Conservation (phyloP, 53 echinoderm and acorn worm genomes). For the Echinometra lucunter region DNA sequence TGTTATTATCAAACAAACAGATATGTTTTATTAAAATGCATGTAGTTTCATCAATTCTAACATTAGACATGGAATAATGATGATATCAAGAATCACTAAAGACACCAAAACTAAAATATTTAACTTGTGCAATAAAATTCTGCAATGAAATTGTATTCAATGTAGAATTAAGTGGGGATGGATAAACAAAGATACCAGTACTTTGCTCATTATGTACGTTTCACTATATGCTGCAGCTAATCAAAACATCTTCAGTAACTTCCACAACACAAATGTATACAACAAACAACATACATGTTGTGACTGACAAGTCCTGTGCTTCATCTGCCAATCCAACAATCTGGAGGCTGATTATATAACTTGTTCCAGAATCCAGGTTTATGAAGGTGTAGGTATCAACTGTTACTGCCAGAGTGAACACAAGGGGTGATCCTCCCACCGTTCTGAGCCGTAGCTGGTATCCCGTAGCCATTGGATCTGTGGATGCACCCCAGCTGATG, state of each 20-base stretch:
- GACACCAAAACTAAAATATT: too few relatives aligned
- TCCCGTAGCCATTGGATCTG: slow-evolving; percentile 26
- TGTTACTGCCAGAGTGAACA: neutral
- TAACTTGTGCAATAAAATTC: too few relatives aligned
- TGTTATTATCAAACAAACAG: too few relatives aligned
- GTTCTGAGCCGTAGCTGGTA: slow-evolving; percentile 58
- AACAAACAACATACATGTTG: slow-evolving; percentile 45
- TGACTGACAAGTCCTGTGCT: slow-evolving; percentile 37
- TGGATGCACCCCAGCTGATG: slow-evolving; percentile 74
- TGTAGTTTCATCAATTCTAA: too few relatives aligned
- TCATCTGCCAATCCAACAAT: slow-evolving; percentile 29
- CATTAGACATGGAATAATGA: too few relatives aligned
- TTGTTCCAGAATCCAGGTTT: slow-evolving; percentile 69
- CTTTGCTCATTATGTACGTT: too few relatives aligned
- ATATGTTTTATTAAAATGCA: too few relatives aligned
- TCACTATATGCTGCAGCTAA: too few relatives aligned
- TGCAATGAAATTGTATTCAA: too few relatives aligned
- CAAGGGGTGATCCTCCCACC: neutral
- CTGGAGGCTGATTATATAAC: slow-evolving; percentile 69
- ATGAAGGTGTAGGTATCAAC: slow-evolving; percentile 52
- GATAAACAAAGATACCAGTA: too few relatives aligned
- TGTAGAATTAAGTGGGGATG: too few relatives aligned
- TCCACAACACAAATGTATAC: neutral
- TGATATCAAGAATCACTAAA: too few relatives aligned
- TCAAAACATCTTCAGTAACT: neutral